Percentiles rank a stretch among this genome's conserved stretches.
These are phyloP conservation scores for Thelaira solivaga DNA, from an alignment of 2,888 invertebrate genomes.

Conservation along the genomic window DNA sequence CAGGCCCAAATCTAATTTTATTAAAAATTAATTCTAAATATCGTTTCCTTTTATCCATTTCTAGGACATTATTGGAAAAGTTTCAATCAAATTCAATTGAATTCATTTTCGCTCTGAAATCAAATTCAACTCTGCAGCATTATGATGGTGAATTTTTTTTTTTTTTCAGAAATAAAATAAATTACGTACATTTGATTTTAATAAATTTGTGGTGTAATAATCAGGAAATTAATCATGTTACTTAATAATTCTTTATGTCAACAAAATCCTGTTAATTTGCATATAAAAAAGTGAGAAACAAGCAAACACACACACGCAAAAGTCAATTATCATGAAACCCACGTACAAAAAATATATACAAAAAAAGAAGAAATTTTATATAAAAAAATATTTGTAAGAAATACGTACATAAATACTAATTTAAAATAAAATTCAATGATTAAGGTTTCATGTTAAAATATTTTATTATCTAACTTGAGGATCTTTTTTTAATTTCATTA, in stretches of 20 bases:
- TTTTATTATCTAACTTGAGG: neutral
- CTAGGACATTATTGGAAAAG: too few relatives aligned
- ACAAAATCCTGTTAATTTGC: constrained; percentile 52
- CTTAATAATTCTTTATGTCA: neutral
- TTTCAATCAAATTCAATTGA: too few relatives aligned
- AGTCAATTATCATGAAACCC: neutral
- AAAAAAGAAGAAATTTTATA: constrained; percentile 5
- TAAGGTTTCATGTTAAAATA: neutral
- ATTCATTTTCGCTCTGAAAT: too few relatives aligned
- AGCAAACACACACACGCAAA: neutral
- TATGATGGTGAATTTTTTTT: too few relatives aligned
- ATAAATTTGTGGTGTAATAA: neutral
- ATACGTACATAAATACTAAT: neutral
- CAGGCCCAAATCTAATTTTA: too few relatives aligned
- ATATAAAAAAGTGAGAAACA: constrained; percentile 1
- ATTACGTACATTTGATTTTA: too few relatives aligned
- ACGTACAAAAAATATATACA: neutral
- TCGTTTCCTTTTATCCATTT: too few relatives aligned
- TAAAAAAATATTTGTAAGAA: neutral
- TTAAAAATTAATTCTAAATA: too few relatives aligned
- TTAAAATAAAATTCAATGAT: neutral
- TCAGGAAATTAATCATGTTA: constrained; percentile 39
- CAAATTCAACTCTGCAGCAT: too few relatives aligned
- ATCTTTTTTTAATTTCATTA: too few relatives aligned
- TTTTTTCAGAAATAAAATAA: too few relatives aligned